Evolutionary conservation across 2,888 invertebrate genomes (phyloP).

Genomic region (Apodemia zela): DNA sequence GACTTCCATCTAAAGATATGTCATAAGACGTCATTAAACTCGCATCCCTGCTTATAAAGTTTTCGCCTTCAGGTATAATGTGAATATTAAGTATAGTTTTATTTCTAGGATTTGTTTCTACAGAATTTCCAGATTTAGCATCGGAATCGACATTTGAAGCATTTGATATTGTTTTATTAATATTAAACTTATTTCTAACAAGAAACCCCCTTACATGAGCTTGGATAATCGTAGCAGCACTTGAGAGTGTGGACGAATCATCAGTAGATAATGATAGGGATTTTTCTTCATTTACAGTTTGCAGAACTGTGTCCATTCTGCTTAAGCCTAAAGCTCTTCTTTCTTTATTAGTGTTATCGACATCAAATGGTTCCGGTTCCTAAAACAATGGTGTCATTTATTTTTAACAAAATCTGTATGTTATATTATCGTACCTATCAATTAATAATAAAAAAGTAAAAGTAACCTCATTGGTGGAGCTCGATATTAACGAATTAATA

Average conservation of each 20-base stretch:
- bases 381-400: conserved; percentile 41
- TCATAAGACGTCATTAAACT: conserved; percentile 66
- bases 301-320: conserved; percentile 70
- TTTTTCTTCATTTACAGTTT: conserved; percentile 77
- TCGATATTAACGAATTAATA: conserved; percentile 33
- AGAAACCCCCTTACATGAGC: conserved; percentile 85
- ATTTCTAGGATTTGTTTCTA: conserved; percentile 51
- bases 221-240: conserved; percentile 84
- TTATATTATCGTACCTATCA: neutral
- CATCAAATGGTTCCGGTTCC: conserved; percentile 43
- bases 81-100: conserved; percentile 72
- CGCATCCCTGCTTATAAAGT: conserved; percentile 65
- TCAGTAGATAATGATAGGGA: conserved; percentile 72
- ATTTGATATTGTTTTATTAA: conserved; percentile 60
- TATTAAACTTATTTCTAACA: conserved; percentile 76
- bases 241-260: conserved; percentile 73
- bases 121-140: conserved; percentile 47
- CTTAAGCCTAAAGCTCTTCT: conserved; percentile 57
- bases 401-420: neutral
- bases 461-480: conserved; percentile 32
- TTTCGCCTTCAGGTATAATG: conserved; percentile 63
- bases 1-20: conserved; percentile 64
- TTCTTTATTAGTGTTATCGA: conserved; percentile 49
- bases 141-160: conserved; percentile 61
- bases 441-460: conserved; percentile 19